These are phyloP conservation scores for Palloptera scutellata DNA, from an alignment of 2,888 invertebrate species.

Conservation along the genomic window DNA sequence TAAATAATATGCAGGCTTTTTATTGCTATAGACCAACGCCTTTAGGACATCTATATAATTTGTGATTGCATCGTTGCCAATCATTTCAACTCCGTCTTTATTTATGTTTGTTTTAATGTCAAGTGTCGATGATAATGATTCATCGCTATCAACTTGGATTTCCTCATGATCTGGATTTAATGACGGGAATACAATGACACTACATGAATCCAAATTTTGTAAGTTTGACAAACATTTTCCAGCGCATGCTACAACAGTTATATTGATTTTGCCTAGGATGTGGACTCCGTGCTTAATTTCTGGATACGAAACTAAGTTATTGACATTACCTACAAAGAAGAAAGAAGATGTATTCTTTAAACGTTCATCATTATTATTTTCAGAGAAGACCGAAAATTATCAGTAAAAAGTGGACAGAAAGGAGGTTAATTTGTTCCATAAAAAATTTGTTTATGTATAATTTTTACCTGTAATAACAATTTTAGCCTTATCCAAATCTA, in stretches of 20 bases:
- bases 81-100: conserved; percentile 79
- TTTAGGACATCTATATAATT: conserved; percentile 61
- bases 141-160: conserved; percentile 62
- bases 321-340: conserved; percentile 52
- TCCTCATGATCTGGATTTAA: conserved; percentile 96
- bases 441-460: not conserved
- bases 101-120: conserved; percentile 77
- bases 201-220: conserved; percentile 82
- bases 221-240: conserved; percentile 22
- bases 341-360: no score
- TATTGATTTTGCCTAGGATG: conserved; percentile 86
- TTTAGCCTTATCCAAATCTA: conserved; percentile 37
- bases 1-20: conserved; percentile 93
- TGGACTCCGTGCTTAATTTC: conserved; percentile 74
- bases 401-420: no score
- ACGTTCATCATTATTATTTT: no score
- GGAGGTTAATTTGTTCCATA: conserved; percentile 4
- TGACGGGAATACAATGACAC: conserved; percentile 92
- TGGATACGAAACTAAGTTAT: conserved; percentile 62
- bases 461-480: conserved; percentile 49
- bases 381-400: no score
- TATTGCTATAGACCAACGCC: conserved; percentile 87
- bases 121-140: conserved; percentile 59
- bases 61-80: conserved; percentile 58
- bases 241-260: conserved; percentile 68